Base-by-base conservation (phyloP, 2,888 invertebrate species). In the Eupithecia centaureata region DNA sequence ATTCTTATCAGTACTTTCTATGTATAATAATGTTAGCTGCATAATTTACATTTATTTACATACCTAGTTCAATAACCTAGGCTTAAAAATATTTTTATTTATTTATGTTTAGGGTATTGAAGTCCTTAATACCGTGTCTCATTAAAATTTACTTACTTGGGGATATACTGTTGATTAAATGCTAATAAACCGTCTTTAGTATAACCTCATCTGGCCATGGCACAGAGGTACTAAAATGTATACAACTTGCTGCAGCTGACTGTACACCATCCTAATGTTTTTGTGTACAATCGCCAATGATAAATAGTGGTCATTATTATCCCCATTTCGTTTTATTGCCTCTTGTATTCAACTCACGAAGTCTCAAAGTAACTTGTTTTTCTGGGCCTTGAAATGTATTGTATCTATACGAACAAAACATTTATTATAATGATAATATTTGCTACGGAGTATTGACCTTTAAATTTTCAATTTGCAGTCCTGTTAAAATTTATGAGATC, bases 311-410 rank as follows among this genome's bases (percentile, higher is more conserved):
- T 57, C 18, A 70, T 73, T 70, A 71, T 61, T 70, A 74, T 74
- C 70, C 71, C 52, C 38, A 8, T 25, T 38, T 57, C 65, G 67
- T 73, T 70, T 70, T 59, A 69, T 68, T 64, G 57, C 47, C 62
- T 58, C 42, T 67, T 60, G 65, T 65, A 65, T 67, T 66, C 71
- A 38, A 32, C 61, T 70, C 73, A 72, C 74, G 72, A 27, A 51
- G 62, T 62, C 35, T 47, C 59, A 63, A 66, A 67, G 56, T 52
- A 66, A 67, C 66, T 27, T 61, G 70, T 65, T 71, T 61, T 65
- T 30, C 42, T 63, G 65, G 62, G 62, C 54, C 59, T 69, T 68
- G 58, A 54, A n/a, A 64, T 58, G 47, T 52, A 52, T 57, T 47
- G 38, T 42, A 47, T 47, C 18, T 42, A 8, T 18, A 42, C 18